phyloP scores from a whole-genome alignment of 2,797 vertebrate genomes.

The Microchirus variegatus region DNA sequence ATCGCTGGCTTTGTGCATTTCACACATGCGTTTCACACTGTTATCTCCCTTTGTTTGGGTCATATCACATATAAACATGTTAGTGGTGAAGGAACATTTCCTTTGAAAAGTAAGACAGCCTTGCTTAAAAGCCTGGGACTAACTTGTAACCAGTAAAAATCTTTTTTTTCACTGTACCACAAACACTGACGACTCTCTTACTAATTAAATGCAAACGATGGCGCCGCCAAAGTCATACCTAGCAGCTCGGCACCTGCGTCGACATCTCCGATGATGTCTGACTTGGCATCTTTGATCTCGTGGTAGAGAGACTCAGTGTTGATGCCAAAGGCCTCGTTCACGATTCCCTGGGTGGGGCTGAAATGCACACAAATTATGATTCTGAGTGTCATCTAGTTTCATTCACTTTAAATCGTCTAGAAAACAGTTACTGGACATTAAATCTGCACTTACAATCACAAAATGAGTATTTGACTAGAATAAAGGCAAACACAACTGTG shows the following conservation, averaged over 20 bases:
- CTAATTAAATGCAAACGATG: not conserved
- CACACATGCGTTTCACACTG: slow-evolving; percentile 18
- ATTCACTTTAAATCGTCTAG: too few relatives aligned
- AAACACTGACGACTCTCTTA: not conserved
- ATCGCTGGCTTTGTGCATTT: slow-evolving; percentile 12
- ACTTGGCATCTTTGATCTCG: slow-evolving; percentile 95
- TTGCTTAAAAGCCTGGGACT: too few relatives aligned
- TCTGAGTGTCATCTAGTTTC: not conserved
- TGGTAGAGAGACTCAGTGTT: slow-evolving; percentile 98
- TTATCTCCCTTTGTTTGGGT: slow-evolving; percentile 1
- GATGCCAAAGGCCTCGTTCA: slow-evolving; percentile 99
- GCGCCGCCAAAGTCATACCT: slow-evolving; percentile 78
- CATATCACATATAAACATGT: not conserved
- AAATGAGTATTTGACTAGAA: too few relatives aligned
- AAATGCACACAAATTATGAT: slow-evolving; percentile 10
- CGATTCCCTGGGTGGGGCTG: slow-evolving; percentile 97
- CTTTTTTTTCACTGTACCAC: not conserved
- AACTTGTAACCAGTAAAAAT: too few relatives aligned
- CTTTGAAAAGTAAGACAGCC: not conserved
- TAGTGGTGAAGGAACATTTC: not conserved
- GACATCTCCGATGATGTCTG: slow-evolving; percentile 96
- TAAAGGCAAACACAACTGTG: too few relatives aligned
- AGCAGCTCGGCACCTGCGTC: slow-evolving; percentile 97
- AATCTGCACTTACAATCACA: too few relatives aligned
- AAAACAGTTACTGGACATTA: too few relatives aligned